Evolutionary conservation across 64 coral and sea anemone species (phyloP).

Genomic region (Dendronephthya gigantea): DNA sequence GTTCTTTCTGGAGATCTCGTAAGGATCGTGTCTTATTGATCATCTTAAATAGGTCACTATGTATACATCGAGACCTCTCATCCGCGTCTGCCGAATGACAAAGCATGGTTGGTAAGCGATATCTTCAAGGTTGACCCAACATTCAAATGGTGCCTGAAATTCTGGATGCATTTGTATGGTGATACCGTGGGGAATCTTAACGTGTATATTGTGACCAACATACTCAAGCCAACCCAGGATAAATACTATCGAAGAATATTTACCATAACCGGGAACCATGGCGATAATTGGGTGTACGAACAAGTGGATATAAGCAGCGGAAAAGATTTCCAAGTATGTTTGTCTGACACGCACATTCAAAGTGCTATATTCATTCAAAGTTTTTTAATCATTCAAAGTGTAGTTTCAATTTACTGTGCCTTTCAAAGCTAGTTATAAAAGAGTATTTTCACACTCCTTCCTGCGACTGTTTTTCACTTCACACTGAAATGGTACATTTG

Average conservation of each 20-base stretch:
- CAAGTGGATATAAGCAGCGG: slow-evolving; percentile 61
- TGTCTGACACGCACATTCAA: neutral
- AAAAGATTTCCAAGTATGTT: slow-evolving; percentile 70
- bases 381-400: too few species aligned
- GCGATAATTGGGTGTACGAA: slow-evolving; percentile 55
- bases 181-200: slow-evolving; percentile 50
- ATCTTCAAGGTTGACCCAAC: slow-evolving; percentile 45
- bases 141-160: slow-evolving; percentile 66
- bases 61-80: slow-evolving; percentile 66
- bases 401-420: too few species aligned
- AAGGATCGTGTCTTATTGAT: too few species aligned
- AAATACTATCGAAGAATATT: neutral
- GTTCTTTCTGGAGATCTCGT: too few species aligned
- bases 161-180: slow-evolving; percentile 96
- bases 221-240: neutral
- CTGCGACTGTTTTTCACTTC: too few species aligned
- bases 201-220: slow-evolving; percentile 16
- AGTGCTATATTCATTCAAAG: too few species aligned
- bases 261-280: slow-evolving; percentile 44
- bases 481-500: neutral
- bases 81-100: slow-evolving; percentile 45
- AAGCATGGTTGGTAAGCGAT: slow-evolving; percentile 55
- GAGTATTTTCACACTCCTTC: too few species aligned
- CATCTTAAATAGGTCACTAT: slow-evolving; percentile 88
- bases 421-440: too few species aligned